Conservation (phyloP, 2,888 invertebrate genomes). For the Ormyrus labotus region DNA sequence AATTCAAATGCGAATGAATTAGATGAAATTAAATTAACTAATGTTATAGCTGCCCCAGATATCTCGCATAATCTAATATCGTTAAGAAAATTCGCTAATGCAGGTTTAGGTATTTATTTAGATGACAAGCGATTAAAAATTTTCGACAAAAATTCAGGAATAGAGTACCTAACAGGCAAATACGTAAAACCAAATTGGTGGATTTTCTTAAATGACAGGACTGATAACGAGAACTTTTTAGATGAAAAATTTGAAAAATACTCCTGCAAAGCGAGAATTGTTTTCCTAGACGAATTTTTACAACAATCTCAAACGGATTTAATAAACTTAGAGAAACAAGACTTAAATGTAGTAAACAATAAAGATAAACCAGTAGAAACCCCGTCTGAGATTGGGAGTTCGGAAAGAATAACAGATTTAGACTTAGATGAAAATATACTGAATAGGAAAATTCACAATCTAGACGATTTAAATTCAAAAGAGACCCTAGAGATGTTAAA, state of each 20-base stretch:
- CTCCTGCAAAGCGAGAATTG: background rate
- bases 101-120: conserved; percentile 3
- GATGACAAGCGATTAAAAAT: conserved; percentile 5
- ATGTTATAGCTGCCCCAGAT: conserved; percentile 15
- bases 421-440: too few species aligned
- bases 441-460: too few species aligned
- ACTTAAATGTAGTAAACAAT: background rate
- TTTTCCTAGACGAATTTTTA: background rate
- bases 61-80: conserved; percentile 5
- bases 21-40: conserved; percentile 25
- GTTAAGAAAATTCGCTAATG: background rate
- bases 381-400: conserved; percentile 6
- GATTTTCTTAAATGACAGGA: background rate
- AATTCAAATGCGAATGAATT: background rate
- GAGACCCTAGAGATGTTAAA: too few species aligned
- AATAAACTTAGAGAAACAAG: background rate
- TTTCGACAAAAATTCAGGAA: conserved; percentile 11
- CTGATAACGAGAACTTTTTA: too few species aligned
- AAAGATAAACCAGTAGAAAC: background rate
- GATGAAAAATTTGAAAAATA: background rate
- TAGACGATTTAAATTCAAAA: too few species aligned
- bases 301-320: conserved; percentile 3
- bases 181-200: background rate
- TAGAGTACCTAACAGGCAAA: background rate
- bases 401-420: too few species aligned